Conservation (phyloP, 2,797 vertebrate genomes). For the Hybognathus amarus region DNA sequence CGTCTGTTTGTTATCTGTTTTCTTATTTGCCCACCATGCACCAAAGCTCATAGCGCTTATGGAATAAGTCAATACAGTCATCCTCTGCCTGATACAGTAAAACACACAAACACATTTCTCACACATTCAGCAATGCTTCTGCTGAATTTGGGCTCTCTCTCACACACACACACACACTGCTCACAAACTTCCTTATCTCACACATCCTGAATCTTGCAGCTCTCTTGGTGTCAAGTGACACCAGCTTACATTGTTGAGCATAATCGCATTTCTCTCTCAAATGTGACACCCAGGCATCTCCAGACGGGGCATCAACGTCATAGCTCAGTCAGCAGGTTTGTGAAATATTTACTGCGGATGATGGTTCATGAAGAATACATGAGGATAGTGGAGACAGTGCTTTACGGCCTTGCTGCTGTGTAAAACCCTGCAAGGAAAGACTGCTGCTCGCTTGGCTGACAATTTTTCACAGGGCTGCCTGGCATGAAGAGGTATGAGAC, state of each 20-base stretch:
- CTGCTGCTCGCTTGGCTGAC: slow-evolving; percentile 60
- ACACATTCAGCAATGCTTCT: slow-evolving; percentile 51
- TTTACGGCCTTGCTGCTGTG: slow-evolving; percentile 51
- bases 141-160: slow-evolving; percentile 53
- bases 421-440: slow-evolving; percentile 52
- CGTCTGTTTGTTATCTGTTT: slow-evolving; percentile 42
- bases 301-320: slow-evolving; percentile 48
- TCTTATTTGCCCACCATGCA: slow-evolving; percentile 68
- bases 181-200: slow-evolving; percentile 50
- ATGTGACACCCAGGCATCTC: slow-evolving; percentile 58
- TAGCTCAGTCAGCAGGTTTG: slow-evolving; percentile 44
- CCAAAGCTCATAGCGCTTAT: slow-evolving; percentile 59
- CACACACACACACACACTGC: background rate
- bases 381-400: slow-evolving; percentile 19
- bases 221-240: slow-evolving; percentile 62
- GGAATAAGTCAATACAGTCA: slow-evolving; percentile 66
- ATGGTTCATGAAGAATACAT: slow-evolving; percentile 53
- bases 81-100: slow-evolving; percentile 51
- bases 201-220: slow-evolving; percentile 57
- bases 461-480: slow-evolving; percentile 46
- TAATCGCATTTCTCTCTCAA: slow-evolving; percentile 58
- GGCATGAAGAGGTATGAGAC: slow-evolving; percentile 16
- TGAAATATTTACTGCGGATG: slow-evolving; percentile 63
- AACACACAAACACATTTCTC: slow-evolving; percentile 24
- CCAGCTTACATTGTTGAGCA: slow-evolving; percentile 62